Evolutionary conservation across 2,888 invertebrate species (phyloP).

Genomic region (Leucoptera coffeella): DNA sequence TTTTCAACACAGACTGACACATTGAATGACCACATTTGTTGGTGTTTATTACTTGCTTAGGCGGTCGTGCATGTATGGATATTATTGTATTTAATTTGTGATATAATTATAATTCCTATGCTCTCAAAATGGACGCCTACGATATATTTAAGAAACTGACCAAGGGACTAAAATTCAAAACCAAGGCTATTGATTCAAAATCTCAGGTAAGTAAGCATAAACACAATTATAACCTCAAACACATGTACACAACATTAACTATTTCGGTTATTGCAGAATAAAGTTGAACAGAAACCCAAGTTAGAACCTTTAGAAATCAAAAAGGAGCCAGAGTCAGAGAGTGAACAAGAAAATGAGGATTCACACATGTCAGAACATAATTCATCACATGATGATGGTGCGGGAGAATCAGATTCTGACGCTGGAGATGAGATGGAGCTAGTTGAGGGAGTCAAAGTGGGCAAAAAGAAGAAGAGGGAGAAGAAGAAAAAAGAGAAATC

Average conservation of each 20-base stretch:
- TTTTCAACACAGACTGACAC: too few species aligned
- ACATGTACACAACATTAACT: too few species aligned
- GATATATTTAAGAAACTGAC: slow-evolving; percentile 76
- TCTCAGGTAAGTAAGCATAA: slow-evolving; percentile 30
- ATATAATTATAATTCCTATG: neutral
- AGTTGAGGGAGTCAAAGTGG: slow-evolving; percentile 32
- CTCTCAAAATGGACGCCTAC: slow-evolving; percentile 61
- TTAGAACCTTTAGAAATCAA: slow-evolving; percentile 14
- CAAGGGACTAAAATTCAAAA: slow-evolving; percentile 63
- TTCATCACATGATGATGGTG: slow-evolving; percentile 14
- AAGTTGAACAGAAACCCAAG: too few species aligned
- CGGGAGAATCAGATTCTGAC: slow-evolving; percentile 10
- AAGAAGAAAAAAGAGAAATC: slow-evolving; percentile 34
- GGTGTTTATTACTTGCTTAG: too few species aligned
- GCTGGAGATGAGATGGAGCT: slow-evolving; percentile 20
- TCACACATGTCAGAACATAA: too few species aligned
- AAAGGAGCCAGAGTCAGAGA: neutral
- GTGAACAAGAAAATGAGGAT: neutral
- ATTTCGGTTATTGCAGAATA: too few species aligned
- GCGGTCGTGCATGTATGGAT: too few species aligned
- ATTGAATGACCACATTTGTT: too few species aligned
- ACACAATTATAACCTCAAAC: too few species aligned
- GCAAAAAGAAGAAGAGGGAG: slow-evolving; percentile 35
- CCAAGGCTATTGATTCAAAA: slow-evolving; percentile 44
- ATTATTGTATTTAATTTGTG: too few species aligned